Base-by-base conservation (phyloP, 2,888 invertebrate species). In the Lacanobia oleracea region DNA sequence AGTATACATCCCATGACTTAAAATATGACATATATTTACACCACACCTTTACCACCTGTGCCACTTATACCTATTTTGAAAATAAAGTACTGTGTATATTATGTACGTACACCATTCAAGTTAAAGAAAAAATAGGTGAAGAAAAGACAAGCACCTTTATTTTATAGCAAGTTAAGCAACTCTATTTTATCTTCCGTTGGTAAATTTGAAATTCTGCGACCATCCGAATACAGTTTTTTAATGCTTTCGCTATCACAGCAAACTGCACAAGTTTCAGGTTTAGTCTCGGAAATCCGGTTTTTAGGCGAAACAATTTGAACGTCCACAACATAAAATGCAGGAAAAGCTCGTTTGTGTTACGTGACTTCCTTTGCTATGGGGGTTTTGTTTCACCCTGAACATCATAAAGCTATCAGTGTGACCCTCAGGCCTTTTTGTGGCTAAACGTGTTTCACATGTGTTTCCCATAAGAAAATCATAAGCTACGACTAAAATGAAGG, bases 371-470 rank as follows among this genome's bases (percentile, higher is more conserved):
- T 45, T 21, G 23, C 45, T 57, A 64, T 66, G 51, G 65, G 64
- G 63, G 40, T 60, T 77, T 82, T 66, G 63, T 73, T 77, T 79
- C 23, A 33, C 59, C 33, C 57, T 45, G 10, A 65, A 68, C 59
- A 83, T 83, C 70, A 76, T 81, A 81, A 81, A 78, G 51, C 66
- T 71, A 81, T 76, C 72, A 83, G 59, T 21, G 53, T 74, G 72
- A 72, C 75, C 72, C 61, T 63, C 33, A 9, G 37, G 48, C n/a
- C 27, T 57, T 65, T 82, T 75, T 67, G 57, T 23, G 68, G 37
- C 2, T n/a, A 40, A 54, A 75, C 68, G 62, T 79, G 64, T 61
- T 59, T 14, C 56, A 60, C 27, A 64, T 67, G n/a, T 78, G 59
- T 62, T 62, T 14, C 21, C n/a, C 27, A 37, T 75, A 27, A 40